Conservation (phyloP, 2,888 invertebrate genomes). For the Itoplectis maculator region DNA sequence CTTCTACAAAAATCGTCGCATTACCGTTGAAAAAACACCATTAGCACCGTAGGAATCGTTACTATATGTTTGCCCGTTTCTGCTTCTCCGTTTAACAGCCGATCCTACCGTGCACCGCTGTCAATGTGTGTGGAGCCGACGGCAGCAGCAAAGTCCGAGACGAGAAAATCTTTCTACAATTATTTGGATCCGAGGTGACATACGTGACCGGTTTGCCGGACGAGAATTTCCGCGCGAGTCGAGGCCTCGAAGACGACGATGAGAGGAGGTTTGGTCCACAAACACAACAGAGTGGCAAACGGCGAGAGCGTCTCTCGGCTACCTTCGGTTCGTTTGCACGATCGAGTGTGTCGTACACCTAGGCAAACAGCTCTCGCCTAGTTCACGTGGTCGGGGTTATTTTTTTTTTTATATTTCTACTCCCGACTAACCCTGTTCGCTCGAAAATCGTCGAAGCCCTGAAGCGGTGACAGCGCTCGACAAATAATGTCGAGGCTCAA, state of each 20-base stretch:
- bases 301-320: constrained; percentile 56
- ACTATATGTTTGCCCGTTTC: not conserved
- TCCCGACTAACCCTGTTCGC: constrained; percentile 38
- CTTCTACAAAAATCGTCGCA: not conserved
- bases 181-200: constrained; percentile 2
- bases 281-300: constrained; percentile 72
- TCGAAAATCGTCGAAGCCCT: not conserved
- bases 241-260: constrained; percentile 52
- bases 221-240: constrained; percentile 16
- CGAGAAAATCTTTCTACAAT: constrained; percentile 12
- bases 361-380: constrained; percentile 72
- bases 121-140: not conserved
- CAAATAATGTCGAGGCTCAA: constrained; percentile 6
- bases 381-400: not conserved
- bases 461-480: not conserved
- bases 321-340: constrained; percentile 74
- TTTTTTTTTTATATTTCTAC: constrained; percentile 60
- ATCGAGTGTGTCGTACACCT: constrained; percentile 73
- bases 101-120: constrained; percentile 15
- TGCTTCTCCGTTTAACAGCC: not conserved
- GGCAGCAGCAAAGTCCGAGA: not conserved
- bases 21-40: not conserved
- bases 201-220: constrained; percentile 14
- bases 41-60: constrained; percentile 8
- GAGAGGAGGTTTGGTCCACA: constrained; percentile 75